Percentiles rank a stretch among this genome's conserved stretches.
These are phyloP conservation scores for Gymnothorax reevesii DNA, from an alignment of 2,797 vertebrate species.

Conservation along the genomic window DNA sequence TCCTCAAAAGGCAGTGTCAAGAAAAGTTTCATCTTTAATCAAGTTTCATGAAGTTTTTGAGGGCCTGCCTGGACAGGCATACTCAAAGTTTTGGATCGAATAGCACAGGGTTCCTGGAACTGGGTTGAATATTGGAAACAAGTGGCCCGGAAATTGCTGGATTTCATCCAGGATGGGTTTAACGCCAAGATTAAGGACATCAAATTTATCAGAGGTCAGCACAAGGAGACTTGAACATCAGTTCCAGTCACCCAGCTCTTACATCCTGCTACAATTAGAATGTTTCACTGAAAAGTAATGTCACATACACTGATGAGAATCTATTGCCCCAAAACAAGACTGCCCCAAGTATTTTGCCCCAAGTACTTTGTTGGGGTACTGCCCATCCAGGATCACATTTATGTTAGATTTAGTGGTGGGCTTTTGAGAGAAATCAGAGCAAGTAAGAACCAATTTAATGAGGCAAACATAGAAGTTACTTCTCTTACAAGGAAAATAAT, in stretches of 20 bases:
- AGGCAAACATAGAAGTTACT: not conserved
- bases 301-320: not conserved
- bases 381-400: not conserved
- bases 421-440: not conserved
- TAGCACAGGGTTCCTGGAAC: not conserved
- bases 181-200: not conserved
- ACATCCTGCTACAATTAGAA: not conserved
- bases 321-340: not conserved
- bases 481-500: not conserved
- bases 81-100: not conserved
- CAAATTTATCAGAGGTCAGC: slow-evolving; percentile 4
- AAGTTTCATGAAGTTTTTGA: not conserved
- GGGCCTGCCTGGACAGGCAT: not conserved
- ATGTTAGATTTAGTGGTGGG: not conserved
- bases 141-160: not conserved
- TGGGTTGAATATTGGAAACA: not conserved
- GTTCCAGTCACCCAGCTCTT: not conserved
- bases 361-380: not conserved
- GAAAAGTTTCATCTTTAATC: not conserved
- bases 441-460: not conserved
- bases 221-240: not conserved
- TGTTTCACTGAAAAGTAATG: not conserved
- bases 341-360: not conserved
- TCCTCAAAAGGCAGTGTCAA: not conserved
- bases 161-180: not conserved